Conservation (phyloP, 2,888 invertebrate genomes). For the Archips xylosteana region DNA sequence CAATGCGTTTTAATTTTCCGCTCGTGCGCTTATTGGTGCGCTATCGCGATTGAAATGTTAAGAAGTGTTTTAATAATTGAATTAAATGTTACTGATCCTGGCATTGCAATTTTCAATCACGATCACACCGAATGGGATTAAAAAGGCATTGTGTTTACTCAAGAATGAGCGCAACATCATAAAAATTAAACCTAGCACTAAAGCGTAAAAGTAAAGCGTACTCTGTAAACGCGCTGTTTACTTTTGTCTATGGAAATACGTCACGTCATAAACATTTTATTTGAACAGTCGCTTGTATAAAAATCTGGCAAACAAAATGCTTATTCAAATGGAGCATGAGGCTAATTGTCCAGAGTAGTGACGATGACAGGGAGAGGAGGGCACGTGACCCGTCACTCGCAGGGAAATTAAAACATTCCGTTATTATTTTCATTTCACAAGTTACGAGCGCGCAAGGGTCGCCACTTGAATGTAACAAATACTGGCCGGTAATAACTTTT, state of each 20-base stretch:
- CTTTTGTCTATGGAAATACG: slow-evolving; percentile 30
- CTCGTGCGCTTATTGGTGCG: slow-evolving; percentile 73
- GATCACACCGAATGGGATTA: slow-evolving; percentile 10
- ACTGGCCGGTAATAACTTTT: slow-evolving; percentile 27
- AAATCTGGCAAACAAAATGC: slow-evolving; percentile 62
- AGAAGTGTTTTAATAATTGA: slow-evolving; percentile 27
- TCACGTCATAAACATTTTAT: slow-evolving; percentile 39
- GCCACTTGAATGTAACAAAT: slow-evolving; percentile 32
- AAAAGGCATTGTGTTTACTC: slow-evolving; percentile 19
- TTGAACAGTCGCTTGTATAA: slow-evolving; percentile 54
- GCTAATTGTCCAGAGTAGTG: slow-evolving; percentile 82
- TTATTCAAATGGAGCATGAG: slow-evolving; percentile 34
- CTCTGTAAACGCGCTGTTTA: slow-evolving; percentile 12
- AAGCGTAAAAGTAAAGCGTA: neutral
- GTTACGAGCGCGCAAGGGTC: slow-evolving; percentile 42
- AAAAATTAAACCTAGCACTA: neutral
- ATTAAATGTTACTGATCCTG: slow-evolving; percentile 24
- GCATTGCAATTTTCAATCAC: slow-evolving; percentile 10
- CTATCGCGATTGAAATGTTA: slow-evolving; percentile 60
- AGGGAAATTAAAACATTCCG: slow-evolving; percentile 85
- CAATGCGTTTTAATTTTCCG: slow-evolving; percentile 81
- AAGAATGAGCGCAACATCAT: slow-evolving; percentile 4
- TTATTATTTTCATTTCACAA: slow-evolving; percentile 74
- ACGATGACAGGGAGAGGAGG: slow-evolving; percentile 72
- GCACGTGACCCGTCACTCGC: slow-evolving; percentile 86